Evolutionary conservation across 2,113 vertebrate genomes (phyloP).

Genomic region (Platycercus adscitus): DNA sequence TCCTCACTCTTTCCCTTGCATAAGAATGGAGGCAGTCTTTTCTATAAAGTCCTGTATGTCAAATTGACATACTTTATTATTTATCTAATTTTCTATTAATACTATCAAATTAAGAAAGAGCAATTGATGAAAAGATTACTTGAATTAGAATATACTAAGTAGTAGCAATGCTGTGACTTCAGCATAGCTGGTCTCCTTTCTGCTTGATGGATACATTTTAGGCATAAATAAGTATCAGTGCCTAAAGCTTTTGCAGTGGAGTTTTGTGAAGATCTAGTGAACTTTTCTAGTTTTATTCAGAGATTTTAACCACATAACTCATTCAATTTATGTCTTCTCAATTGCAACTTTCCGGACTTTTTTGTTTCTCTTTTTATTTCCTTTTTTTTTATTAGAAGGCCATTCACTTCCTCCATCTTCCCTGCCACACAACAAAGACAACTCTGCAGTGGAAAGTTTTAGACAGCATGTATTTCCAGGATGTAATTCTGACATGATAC

Average conservation of each 20-base stretch:
- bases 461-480: neutral
- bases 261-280: neutral
- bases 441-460: slow-evolving; percentile 3
- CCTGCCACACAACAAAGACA: neutral
- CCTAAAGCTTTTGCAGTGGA: neutral
- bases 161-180: neutral
- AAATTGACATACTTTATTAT: neutral
- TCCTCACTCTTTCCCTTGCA: neutral
- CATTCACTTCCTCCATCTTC: neutral
- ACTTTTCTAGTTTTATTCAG: neutral
- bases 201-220: neutral
- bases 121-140: neutral
- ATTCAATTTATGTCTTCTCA: neutral
- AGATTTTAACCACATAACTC: neutral
- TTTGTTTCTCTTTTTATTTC: neutral
- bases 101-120: neutral
- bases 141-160: neutral
- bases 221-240: neutral
- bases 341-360: neutral
- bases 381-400: neutral
- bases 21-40: neutral
- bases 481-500: slow-evolving; percentile 56
- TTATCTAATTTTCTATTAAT: neutral
- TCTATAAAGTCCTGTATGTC: neutral
- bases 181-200: neutral